These are phyloP conservation scores for Pelvicachromis taeniatus DNA, from an alignment of 2,113 vertebrate genomes.

Conservation along the genomic window DNA sequence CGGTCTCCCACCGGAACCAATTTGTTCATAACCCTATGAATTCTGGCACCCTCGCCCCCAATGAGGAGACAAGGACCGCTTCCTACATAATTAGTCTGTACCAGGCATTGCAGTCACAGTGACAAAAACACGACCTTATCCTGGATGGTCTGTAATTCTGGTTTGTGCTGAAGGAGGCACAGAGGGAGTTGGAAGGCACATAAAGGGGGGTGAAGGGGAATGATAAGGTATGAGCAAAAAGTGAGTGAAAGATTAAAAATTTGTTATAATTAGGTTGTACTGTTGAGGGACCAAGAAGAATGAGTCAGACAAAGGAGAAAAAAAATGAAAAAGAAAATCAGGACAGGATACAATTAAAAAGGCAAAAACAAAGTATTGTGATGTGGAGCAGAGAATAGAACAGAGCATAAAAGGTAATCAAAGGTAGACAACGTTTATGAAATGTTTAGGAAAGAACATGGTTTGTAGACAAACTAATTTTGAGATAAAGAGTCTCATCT, in stretches of 20 bases:
- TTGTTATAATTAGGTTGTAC: constrained; percentile 50
- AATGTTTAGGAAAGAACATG: neutral
- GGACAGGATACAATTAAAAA: constrained; percentile 5
- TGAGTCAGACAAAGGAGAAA: neutral
- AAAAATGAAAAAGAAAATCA: constrained; percentile 19
- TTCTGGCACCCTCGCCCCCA: constrained; percentile 46
- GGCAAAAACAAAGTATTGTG: neutral
- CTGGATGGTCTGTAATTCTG: constrained; percentile 43
- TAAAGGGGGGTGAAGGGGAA: constrained; percentile 6
- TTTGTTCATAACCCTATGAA: constrained; percentile 68
- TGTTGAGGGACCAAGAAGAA: constrained; percentile 43
- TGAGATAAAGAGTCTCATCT: neutral
- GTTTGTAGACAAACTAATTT: neutral
- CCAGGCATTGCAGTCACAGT: constrained; percentile 51
- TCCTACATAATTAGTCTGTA: constrained; percentile 65
- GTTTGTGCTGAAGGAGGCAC: neutral
- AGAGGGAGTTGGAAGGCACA: constrained; percentile 5
- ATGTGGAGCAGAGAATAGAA: neutral
- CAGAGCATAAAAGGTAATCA: neutral
- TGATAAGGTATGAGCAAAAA: constrained; percentile 46
- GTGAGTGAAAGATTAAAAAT: constrained; percentile 54
- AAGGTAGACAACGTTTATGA: neutral
- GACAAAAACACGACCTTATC: constrained; percentile 65
- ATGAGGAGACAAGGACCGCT: constrained; percentile 41
- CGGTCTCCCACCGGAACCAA: constrained; percentile 66